Percentiles rank a stretch among this genome's conserved stretches.
Conservation (phyloP, 1,140 invertebrate species). For the Drosophila lini region DNA sequence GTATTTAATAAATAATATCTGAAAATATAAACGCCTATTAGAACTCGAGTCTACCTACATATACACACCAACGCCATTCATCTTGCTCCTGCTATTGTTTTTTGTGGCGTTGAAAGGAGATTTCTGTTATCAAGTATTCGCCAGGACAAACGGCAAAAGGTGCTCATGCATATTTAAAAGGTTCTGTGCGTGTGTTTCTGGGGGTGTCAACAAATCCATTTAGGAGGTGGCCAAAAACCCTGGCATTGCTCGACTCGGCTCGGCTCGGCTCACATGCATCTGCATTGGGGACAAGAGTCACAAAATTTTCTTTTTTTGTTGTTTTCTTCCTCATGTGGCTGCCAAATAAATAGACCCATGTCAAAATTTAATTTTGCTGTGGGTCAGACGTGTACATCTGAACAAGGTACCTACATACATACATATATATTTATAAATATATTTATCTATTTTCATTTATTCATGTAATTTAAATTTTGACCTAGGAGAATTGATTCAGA, state of each 20-base stretch:
- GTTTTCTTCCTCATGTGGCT: slow-evolving; percentile 45
- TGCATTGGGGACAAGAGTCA: slow-evolving; percentile 51
- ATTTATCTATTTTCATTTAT: slow-evolving; percentile 14
- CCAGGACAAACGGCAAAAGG: slow-evolving; percentile 51
- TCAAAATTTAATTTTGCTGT: slow-evolving; percentile 69
- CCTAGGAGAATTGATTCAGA: slow-evolving; percentile 8
- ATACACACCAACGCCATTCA: slow-evolving; percentile 6
- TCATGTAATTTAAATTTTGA: slow-evolving; percentile 15
- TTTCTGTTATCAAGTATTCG: slow-evolving; percentile 73
- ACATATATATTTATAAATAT: slow-evolving; percentile 14
- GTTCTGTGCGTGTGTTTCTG: slow-evolving; percentile 10
- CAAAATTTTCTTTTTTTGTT: slow-evolving; percentile 31
- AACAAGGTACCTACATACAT: slow-evolving; percentile 5
- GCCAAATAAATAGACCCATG: slow-evolving; percentile 67
- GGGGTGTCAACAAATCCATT: slow-evolving; percentile 65
- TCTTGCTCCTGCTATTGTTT: slow-evolving; percentile 39
- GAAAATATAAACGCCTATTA: background rate
- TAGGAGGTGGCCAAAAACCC: slow-evolving; percentile 47
- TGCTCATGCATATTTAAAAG: slow-evolving; percentile 79
- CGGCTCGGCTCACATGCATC: slow-evolving; percentile 31
- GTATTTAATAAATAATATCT: background rate
- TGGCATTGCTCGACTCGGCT: slow-evolving; percentile 16
- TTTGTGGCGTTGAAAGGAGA: slow-evolving; percentile 58
- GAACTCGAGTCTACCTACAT: slow-evolving; percentile 1
- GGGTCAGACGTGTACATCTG: slow-evolving; percentile 43